Base-by-base conservation (phyloP, 2,113 vertebrate genomes). In the Pelusios castaneus region DNA sequence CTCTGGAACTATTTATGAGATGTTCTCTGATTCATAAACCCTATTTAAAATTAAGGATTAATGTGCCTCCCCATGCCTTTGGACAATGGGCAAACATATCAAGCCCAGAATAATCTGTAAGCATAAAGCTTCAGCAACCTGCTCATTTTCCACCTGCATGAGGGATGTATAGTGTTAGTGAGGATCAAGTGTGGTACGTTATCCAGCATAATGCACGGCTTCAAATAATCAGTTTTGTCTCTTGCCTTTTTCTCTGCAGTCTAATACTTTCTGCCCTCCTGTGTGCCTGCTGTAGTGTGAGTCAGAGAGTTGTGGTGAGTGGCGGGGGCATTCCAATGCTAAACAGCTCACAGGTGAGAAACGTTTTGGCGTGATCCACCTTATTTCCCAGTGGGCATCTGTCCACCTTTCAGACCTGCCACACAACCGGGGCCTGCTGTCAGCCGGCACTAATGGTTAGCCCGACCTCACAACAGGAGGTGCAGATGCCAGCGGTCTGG, bases 11-110 rank as follows among this genome's bases (percentile, higher is more conserved):
- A 52, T 58, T 95, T 49, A 27, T 3, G 1, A 21, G 63, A 47
- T 5, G 70, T 90, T 85, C 82, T 73, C 25, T 45, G 67, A 85
- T 45, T 93, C 82, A 67, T 81, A 82, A 82, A 91, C 84, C 22
- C 12, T 45, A 4, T 12, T 13, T 63, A 49, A 78, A 89, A 89
- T 63, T 86, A 0, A 0, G 75, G 80, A 31, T 4, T 54, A 8
- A 31, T 82, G 76, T 3, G 16, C 10, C 0, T 34, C 10, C n/a
- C 38, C 55, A 9, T 9, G 41, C n/a, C 8, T 10, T 47, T 63
- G 58, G 80, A 55, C 49, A 51, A 34, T n/a, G 22, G 27, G 27
- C n/a, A 38, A 19, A 24, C 84, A 0, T 0, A 90, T 47, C 45
- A 58, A 86, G 84, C 6, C 10, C 60, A n/a, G 80, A 75, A 67